Percentiles rank a stretch among this genome's conserved stretches.
Evolutionary conservation across 37 sponge, comb jelly and placozoan species (phyloP).

Genomic region (Spongilla lacustris): DNA sequence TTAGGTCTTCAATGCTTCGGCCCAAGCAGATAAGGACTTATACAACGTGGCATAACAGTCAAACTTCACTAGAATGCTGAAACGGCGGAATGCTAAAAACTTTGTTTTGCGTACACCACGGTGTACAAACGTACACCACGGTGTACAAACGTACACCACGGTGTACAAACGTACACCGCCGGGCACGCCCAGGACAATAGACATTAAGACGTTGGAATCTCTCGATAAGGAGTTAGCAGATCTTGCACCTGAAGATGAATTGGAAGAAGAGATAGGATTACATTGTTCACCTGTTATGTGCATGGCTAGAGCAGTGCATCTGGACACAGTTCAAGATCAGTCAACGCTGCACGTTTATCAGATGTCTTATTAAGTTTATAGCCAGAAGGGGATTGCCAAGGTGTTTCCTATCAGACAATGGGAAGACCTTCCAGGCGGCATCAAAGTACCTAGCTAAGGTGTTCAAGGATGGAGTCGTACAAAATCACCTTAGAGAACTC

Average conservation of each 20-base stretch:
- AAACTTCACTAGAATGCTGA: too few species aligned
- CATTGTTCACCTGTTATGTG: constrained; percentile 54
- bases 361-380: constrained; percentile 38
- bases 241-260: constrained; percentile 6
- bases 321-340: constrained; percentile 48
- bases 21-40: too few species aligned
- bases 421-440: background rate
- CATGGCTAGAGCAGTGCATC: constrained; percentile 27
- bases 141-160: too few species aligned
- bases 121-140: too few species aligned
- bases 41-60: too few species aligned
- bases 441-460: constrained; percentile 14
- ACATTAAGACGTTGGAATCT: background rate
- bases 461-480: constrained; percentile 10
- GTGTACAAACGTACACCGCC: too few species aligned
- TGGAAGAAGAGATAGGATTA: constrained; percentile 50
- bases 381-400: constrained; percentile 5
- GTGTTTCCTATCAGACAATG: constrained; percentile 29
- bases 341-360: constrained; percentile 29
- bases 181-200: too few species aligned
- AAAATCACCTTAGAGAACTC: constrained; percentile 1
- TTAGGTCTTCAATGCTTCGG: too few species aligned
- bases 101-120: too few species aligned
- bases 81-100: too few species aligned
- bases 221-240: constrained; percentile 18